Conservation (phyloP, 1,140 invertebrate species). For the Formica exsecta region DNA sequence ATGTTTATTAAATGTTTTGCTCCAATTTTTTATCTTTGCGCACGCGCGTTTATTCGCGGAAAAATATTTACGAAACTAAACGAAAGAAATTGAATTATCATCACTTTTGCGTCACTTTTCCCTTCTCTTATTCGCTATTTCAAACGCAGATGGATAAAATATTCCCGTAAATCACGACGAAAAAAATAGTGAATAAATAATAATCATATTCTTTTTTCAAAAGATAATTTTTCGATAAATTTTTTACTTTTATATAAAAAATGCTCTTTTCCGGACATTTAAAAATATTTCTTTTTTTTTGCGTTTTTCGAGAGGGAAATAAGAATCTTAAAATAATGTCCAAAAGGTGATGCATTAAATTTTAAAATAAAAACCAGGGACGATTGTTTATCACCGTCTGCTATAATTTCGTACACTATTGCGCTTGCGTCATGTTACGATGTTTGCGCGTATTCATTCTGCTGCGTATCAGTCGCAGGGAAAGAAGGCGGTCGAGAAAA, state of each 20-base stretch:
- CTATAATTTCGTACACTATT: constrained; percentile 21
- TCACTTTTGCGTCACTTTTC: background rate
- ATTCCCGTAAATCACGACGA: constrained; percentile 40
- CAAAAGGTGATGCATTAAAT: background rate
- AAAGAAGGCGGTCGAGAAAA: constrained; percentile 58
- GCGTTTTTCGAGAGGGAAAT: background rate
- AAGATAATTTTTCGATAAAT: background rate
- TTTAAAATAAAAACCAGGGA: background rate
- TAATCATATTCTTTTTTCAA: background rate
- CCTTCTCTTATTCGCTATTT: background rate
- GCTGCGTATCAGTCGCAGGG: background rate
- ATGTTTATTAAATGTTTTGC: constrained; percentile 3
- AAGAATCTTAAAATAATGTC: background rate
- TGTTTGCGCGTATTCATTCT: constrained; percentile 50
- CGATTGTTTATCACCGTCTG: background rate
- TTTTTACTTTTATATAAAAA: background rate
- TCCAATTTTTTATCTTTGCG: constrained; percentile 12
- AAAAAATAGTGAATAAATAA: constrained; percentile 37
- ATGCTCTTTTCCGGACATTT: background rate
- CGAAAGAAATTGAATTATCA: constrained; percentile 37
- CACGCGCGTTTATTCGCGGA: background rate
- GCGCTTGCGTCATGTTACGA: constrained; percentile 60
- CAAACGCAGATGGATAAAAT: constrained; percentile 22
- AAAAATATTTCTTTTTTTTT: too few species aligned
- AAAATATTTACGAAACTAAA: constrained; percentile 47